Base-by-base conservation (phyloP, 2,888 invertebrate species). In the Miltochrista miniata region DNA sequence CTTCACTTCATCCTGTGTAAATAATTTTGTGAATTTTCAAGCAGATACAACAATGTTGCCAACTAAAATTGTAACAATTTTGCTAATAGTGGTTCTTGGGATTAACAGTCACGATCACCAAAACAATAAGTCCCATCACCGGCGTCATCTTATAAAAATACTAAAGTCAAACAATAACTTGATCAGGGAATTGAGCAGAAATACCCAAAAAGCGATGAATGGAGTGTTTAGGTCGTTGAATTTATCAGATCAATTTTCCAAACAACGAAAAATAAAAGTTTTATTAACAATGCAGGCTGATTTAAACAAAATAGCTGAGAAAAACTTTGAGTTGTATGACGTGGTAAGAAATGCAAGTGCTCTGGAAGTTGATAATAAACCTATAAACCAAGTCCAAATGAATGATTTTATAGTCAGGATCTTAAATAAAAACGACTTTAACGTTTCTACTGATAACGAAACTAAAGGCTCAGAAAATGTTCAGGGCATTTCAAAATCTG, bases 211-310 rank as follows among this genome's bases (percentile, higher is more conserved):
- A 30, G 46, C 64, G 3, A 59, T 71, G 31, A 76, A 81, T 45
- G 68, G 65, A 39, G 14, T 81, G 13, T 77, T 83, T 12, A 48
- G 59, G 0, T 45, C 36, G n/a, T 57, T 81, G 5, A 67, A 71
- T 48, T 51, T 79, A 11, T 31, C 60, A 10, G 35, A 61, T 12
- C 54, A 54, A 9, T 68, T 76, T 46, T 51, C 51, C 15, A 45
- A 54, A 35, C 54, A 54, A 34, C 29, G 52, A 1, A 67, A 72
- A 57, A 53, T 60, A 31, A 57, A 65, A 44, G 49, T 53, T 2
- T 51, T 79, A 15, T 45, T 76, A 31, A 56, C 51, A 18, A 73
- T 78, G 64, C 72, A 76, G 50, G 61, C 59, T 35, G 61, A 74
- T 50, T 61, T 79, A 34, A 67, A 63, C 24, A 65, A 55, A n/a